A percentile compares a stretch with the other conserved stretches of the same genome.
Evolutionary conservation across 2,113 vertebrate species (phyloP).

Genomic region (Arvicanthis niloticus): DNA sequence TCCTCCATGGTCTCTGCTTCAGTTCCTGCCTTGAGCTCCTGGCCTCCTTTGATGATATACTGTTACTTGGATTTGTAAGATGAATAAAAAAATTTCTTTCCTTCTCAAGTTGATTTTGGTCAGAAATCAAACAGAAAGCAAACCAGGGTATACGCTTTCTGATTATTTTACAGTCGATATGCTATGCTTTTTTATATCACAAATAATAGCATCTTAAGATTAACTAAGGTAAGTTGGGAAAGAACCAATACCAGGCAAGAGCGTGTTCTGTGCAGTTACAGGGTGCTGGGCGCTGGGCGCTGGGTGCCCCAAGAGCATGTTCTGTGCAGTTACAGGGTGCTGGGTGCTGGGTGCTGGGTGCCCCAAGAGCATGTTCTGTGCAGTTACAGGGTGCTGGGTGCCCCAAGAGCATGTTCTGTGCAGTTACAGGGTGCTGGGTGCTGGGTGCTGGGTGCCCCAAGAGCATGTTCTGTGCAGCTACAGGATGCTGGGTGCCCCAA

Average conservation of each 20-base stretch:
- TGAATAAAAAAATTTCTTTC: background rate
- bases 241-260: background rate
- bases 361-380: too few species aligned
- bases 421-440: too few species aligned
- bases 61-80: background rate
- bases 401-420: too few species aligned
- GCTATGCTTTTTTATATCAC: background rate
- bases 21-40: too few species aligned
- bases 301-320: too few species aligned
- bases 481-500: too few species aligned
- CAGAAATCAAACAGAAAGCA: background rate
- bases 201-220: background rate
- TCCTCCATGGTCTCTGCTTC: rapidly evolving
- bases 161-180: background rate
- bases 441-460: too few species aligned
- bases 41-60: background rate
- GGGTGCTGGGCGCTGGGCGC: too few species aligned
- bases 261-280: too few species aligned
- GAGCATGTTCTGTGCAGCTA: too few species aligned
- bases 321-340: too few species aligned
- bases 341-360: too few species aligned
- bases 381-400: background rate
- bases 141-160: background rate
- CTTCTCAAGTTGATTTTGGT: background rate
- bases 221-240: background rate